Percentiles rank a stretch among this genome's conserved stretches.
These are phyloP conservation scores for Meliscaeva auricollis DNA, from an alignment of 2,888 invertebrate genomes.

Conservation along the genomic window DNA sequence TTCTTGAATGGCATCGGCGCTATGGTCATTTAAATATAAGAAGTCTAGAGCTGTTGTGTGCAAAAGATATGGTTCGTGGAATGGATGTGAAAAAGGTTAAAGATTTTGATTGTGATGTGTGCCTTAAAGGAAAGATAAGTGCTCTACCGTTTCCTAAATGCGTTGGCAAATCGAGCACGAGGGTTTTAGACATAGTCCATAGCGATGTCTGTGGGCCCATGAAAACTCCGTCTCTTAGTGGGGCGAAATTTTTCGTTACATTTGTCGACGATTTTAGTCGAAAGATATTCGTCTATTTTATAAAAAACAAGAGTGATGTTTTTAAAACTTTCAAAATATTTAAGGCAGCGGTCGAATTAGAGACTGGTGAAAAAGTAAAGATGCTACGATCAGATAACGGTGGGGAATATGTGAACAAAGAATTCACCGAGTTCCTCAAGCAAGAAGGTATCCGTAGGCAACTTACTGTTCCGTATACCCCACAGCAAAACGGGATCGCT, in stretches of 20 bases:
- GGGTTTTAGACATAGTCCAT: not conserved
- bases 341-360: constrained; percentile 7
- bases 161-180: not conserved
- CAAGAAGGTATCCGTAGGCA: constrained; percentile 27
- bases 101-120: constrained; percentile 30
- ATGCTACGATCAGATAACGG: constrained; percentile 14
- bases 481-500: constrained; percentile 63
- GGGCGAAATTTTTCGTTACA: not conserved
- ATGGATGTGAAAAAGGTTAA: constrained; percentile 2
- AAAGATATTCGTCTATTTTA: constrained; percentile 19
- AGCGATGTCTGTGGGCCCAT: not conserved
- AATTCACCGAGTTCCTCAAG: not conserved
- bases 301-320: constrained; percentile 7
- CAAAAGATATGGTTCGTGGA: constrained; percentile 21
- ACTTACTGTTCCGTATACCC: constrained; percentile 26
- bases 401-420: not conserved
- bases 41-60: constrained; percentile 34
- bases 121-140: constrained; percentile 35
- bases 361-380: constrained; percentile 14
- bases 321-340: not conserved
- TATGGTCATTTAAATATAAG: constrained; percentile 40
- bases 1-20: constrained; percentile 15
- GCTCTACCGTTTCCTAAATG: constrained; percentile 21
- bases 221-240: not conserved
- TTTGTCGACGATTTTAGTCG: constrained; percentile 11